Percentiles rank a stretch among this genome's conserved stretches.
phyloP scores from a whole-genome alignment of 2,113 vertebrate species.

The Suncus etruscus region DNA sequence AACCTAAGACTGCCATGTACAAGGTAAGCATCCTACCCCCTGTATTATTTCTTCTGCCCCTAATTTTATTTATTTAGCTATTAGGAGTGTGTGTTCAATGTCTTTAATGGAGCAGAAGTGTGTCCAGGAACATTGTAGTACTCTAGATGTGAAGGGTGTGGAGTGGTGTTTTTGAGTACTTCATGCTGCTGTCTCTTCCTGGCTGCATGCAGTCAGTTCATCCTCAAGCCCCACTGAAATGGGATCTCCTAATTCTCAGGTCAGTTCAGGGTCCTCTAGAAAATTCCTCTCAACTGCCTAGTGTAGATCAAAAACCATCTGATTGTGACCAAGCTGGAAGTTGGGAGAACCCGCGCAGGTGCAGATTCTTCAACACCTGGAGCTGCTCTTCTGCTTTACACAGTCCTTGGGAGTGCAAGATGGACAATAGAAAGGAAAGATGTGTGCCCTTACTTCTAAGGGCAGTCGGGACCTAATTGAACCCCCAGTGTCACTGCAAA shows the following conservation, averaged over 20 bases:
- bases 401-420: too few relatives aligned
- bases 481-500: background rate
- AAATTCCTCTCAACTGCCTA: background rate
- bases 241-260: background rate
- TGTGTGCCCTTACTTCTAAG: too few relatives aligned
- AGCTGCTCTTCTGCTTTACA: too few relatives aligned
- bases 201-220: background rate
- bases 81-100: background rate
- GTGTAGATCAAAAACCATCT: too few relatives aligned
- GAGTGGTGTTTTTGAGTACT: too few relatives aligned
- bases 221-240: background rate
- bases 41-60: too few relatives aligned
- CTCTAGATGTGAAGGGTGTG: background rate
- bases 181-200: background rate
- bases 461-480: background rate
- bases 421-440: background rate
- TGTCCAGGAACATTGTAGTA: background rate
- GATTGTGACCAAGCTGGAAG: too few relatives aligned
- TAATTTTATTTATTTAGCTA: background rate
- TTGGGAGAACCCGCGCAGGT: background rate
- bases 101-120: too few relatives aligned
- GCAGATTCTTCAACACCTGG: too few relatives aligned
- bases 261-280: background rate
- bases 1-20: too few relatives aligned
- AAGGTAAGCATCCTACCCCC: too few relatives aligned